Percentiles rank a stretch among this genome's conserved stretches.
Conservation (phyloP, 2,888 invertebrate genomes). For the Sphaeridia pumilis region DNA sequence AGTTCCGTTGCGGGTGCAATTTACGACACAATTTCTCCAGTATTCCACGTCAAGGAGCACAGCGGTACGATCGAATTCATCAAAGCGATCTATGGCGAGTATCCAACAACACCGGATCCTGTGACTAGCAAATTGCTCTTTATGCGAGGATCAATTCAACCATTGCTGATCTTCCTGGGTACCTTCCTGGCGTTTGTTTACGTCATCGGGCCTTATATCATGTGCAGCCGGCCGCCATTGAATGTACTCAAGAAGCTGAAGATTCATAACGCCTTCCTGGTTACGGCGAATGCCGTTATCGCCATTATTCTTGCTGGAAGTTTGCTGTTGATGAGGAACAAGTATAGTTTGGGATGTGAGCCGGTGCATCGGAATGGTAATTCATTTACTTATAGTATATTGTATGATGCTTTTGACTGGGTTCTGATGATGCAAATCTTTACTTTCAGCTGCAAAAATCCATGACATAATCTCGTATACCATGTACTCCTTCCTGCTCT, state of each 20-base stretch:
- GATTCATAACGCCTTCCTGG: constrained; percentile 10
- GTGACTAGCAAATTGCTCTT: constrained; percentile 2
- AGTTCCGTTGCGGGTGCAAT: too few relatives aligned
- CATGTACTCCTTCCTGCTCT: background rate
- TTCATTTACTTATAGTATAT: too few relatives aligned
- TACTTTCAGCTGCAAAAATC: background rate
- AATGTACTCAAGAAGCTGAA: constrained; percentile 4
- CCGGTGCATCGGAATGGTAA: too few relatives aligned
- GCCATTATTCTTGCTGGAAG: background rate
- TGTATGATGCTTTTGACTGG: too few relatives aligned
- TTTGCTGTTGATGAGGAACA: too few relatives aligned
- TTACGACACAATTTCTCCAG: too few relatives aligned
- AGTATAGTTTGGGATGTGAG: too few relatives aligned
- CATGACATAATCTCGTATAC: constrained; percentile 7
- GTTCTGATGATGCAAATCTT: too few relatives aligned
- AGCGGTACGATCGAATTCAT: too few relatives aligned
- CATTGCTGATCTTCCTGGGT: background rate
- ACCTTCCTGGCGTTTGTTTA: constrained; percentile 1
- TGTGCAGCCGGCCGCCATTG: constrained; percentile 1
- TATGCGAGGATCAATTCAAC: constrained; percentile 5
- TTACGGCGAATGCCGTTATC: constrained; percentile 1
- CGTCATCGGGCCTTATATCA: constrained; percentile 3
- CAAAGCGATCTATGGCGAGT: too few relatives aligned
- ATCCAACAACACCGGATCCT: background rate
- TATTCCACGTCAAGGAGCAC: too few relatives aligned